Base-by-base conservation (phyloP, 2,113 vertebrate genomes). In the Trogon surrucura region DNA sequence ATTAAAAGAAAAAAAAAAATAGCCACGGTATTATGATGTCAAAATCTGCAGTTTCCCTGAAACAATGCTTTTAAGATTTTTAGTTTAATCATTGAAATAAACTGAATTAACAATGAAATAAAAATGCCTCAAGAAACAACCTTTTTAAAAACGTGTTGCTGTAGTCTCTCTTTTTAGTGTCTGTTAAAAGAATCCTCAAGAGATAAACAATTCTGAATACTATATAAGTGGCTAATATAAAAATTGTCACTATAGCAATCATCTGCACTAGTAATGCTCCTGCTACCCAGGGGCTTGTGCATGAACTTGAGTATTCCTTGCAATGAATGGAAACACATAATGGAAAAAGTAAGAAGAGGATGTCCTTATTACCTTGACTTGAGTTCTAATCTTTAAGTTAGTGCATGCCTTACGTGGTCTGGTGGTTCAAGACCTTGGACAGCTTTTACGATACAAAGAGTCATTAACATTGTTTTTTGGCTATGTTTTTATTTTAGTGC, bases 21-120 rank as follows among this genome's bases (percentile, higher is more conserved):
- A 45, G 29, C 17, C 94, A 77, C 62, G 53, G 8, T 85, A 60
- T 70, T 94, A 77, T 53, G 41, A 65, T 32, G 38, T 93, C 62
- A 86, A 72, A 95, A 88, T 69, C 3, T 32, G 26, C 79, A 34
- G 4, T 54, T 62, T 94, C 54, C 56, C 48, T 9, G 69, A 85
- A 94, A 79, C 2, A 89, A 80, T 19, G 4, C 5, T 93, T 84
- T 89, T n/a, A 91, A 88, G 48, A 50, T 83, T 94, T 95, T 45
- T 82, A 69, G 41, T 50, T 91, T 32, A 58, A 77, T 62, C 21
- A 26, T 74, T 95, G 13, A 83, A 93, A 91, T 82, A 30, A 85
- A 79, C 16, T 36, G 56, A 93, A 61, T 89, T 62, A 91, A 85
- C 44, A 96, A 85, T 57, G n/a, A 89, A 69, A 77, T 22, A 74